Evolutionary conservation across 2,888 invertebrate species (phyloP), one percentile per base, ranked within the genome.

Genomic region (Zele albiditarsus): DNA sequence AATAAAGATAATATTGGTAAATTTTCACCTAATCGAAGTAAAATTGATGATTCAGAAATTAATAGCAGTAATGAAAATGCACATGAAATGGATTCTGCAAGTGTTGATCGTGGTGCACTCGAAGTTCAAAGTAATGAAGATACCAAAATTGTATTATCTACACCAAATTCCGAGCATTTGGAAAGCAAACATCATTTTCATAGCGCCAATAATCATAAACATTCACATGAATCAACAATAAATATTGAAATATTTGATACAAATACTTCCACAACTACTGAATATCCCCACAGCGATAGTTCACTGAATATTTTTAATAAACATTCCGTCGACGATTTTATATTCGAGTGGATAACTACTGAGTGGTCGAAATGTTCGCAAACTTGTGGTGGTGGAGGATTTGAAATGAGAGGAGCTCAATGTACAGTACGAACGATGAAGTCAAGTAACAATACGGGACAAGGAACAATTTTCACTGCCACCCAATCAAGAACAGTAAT

Each of bases 281-380:
- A 82, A 85, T 90, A 82, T 81, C 90, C 80, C 89, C n/a, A 20
- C 6, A 46, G 14, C 46, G 90, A 27, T 73, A 84, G 80, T 28
- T 80, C 85, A 10, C 79, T 86, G 38, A 84, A 86, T 63, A 80
- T 87, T 46, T 84, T 87, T 23, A 86, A 86, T 49, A 88, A 87
- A 79, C 83, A 79, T 77, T 82, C 82, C 69, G 80, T 81, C 31
- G 83, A 85, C 23, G 83, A 91, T 83, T 84, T 93, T 80, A 90
- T 93, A 82, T 96, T 95, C 87, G 93, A 93, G 80, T 97, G 97
- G 97, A 91, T 93, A 85, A 92, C 94, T 14, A 94, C 95, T 0
- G 94, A 94, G 12, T 98, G 98, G 98, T 95, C 96, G 0, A 91
- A 93, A 16, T 98, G 98, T 87, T 95, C 95, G 1, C 94, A 95